Base-by-base conservation (phyloP, 1,140 invertebrate genomes). In the Aethina tumida region DNA sequence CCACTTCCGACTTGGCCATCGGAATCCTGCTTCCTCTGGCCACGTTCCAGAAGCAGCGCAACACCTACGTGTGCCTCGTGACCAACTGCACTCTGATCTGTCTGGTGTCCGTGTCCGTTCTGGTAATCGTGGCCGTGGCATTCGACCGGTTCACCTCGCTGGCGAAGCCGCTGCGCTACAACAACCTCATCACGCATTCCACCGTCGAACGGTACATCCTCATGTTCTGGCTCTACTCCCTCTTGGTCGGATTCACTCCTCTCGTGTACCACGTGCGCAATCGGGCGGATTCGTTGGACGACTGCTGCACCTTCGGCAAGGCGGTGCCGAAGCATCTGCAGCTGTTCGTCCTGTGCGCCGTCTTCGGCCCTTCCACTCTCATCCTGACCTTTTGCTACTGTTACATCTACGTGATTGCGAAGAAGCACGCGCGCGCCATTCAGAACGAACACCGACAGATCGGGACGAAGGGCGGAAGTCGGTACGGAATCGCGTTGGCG, bases 1-100 rank as follows among this genome's bases (percentile, higher is more conserved):
- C 82, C 0, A 64, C 80, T 17, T 77, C 77, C 4, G 83, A 86
- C 57, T 64, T 84, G 10, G 70, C 77, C n/a, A 75, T 84, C 16
- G 82, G 79, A 0, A 62, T 84, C 30, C 69, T 81, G 43, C 76
- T 85, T 68, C 82, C 82, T 0, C 67, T 81, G 10, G 73, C 74
- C 0, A n/a, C n/a, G n/a, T 66, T 75, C 34, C 70, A 74, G 44
- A 55, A 75, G 38, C 73, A 77, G 47, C 58, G 75, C n/a, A 64
- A 66, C 10, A 61, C 65, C 15, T 32, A 51, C 10, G 41, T 75
- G 9, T 78, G 75, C 52, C 58, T 79, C 13, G 39, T 69, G 3
- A 75, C 73, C n/a, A 77, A 75, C 41, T 70, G 72, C 45, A 57
- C 77, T 9, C 63, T 70, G n/a, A 72, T 77, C 33, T 65, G 67